These are phyloP conservation scores for Margarornis squamiger DNA, from an alignment of 2,797 vertebrate species.

Conservation along the genomic window DNA sequence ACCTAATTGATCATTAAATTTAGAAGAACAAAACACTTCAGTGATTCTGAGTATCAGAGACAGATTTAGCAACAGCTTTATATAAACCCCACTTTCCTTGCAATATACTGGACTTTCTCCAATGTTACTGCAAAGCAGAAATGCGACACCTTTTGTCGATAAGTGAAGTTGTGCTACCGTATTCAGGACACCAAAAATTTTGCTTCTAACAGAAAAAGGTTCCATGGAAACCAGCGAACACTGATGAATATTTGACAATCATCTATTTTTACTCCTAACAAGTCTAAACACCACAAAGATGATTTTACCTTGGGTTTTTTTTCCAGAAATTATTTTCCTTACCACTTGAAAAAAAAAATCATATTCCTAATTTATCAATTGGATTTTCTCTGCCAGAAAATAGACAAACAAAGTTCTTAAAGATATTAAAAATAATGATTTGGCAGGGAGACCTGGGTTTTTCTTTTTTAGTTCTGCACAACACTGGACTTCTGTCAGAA, in stretches of 20 bases:
- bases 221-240: conserved; percentile 24
- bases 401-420: background rate
- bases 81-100: background rate
- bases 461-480: background rate
- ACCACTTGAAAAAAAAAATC: background rate
- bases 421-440: background rate
- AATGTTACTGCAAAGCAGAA: background rate
- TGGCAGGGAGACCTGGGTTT: background rate
- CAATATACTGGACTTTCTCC: background rate
- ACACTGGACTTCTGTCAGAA: background rate
- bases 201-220: background rate
- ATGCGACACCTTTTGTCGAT: accelerated
- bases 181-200: background rate
- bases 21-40: background rate
- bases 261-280: background rate
- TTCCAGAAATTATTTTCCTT: background rate
- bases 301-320: background rate
- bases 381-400: background rate
- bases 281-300: background rate
- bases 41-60: conserved; percentile 15
- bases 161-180: background rate
- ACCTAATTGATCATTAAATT: conserved; percentile 37
- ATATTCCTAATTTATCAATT: background rate
- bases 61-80: background rate
- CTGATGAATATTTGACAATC: conserved; percentile 5